These are phyloP conservation scores for Serinus canaria DNA, from an alignment of 2,113 vertebrate genomes.

Conservation along the genomic window DNA sequence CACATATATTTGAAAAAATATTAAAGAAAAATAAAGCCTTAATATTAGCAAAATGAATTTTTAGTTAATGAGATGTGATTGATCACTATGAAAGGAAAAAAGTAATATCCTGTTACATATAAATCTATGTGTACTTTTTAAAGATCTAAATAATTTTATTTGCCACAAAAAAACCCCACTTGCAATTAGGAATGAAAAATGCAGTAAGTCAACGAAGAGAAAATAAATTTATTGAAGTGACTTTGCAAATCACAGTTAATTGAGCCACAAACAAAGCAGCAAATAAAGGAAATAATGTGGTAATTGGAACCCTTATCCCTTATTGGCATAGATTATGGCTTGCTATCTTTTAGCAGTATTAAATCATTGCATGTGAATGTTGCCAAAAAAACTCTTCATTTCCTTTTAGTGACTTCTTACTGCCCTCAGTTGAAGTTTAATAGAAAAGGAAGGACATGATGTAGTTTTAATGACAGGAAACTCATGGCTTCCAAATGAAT, in stretches of 20 bases:
- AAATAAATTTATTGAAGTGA: slow-evolving; percentile 59
- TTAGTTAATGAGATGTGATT: slow-evolving; percentile 22
- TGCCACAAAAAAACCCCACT: background rate
- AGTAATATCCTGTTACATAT: slow-evolving; percentile 19
- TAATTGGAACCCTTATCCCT: slow-evolving; percentile 68
- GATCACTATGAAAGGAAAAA: slow-evolving; percentile 15
- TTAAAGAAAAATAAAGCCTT: background rate
- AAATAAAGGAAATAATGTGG: slow-evolving; percentile 72
- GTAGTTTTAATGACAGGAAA: slow-evolving; percentile 89
- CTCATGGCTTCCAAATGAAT: slow-evolving; percentile 84
- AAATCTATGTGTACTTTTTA: slow-evolving; percentile 24
- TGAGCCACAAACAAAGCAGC: slow-evolving; percentile 68
- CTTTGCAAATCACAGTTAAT: slow-evolving; percentile 70
- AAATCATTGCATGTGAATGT: slow-evolving; percentile 78
- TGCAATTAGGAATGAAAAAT: slow-evolving; percentile 54
- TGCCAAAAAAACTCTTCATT: slow-evolving; percentile 85
- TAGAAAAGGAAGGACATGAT: slow-evolving; percentile 88
- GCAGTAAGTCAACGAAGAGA: background rate
- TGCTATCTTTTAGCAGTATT: slow-evolving; percentile 81
- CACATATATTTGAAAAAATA: background rate
- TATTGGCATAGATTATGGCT: slow-evolving; percentile 73
- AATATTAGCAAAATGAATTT: background rate
- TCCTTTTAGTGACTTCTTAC: slow-evolving; percentile 86
- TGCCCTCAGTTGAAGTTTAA: slow-evolving; percentile 85
- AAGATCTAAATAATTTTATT: slow-evolving; percentile 38